Evolutionary conservation across 2,888 invertebrate genomes (phyloP), one percentile per base, ranked within the genome.

Genomic region (Drosophila nr. perissopoda): DNA sequence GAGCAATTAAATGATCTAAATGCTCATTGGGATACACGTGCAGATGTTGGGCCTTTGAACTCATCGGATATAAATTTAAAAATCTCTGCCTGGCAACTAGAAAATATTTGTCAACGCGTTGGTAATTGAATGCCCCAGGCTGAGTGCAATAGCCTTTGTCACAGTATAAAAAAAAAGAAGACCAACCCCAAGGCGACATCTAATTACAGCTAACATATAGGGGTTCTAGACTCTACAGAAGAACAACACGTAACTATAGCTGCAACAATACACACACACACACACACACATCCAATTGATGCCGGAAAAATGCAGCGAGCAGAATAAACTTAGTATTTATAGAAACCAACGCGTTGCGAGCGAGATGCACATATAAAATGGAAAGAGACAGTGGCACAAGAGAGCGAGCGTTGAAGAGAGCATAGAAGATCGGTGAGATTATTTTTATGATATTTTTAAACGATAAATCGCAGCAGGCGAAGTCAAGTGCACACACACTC

Each of bases 81-180:
- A 66, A 52, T 49, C 31, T 16, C 11, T 42, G 68, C 67, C 62
- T 72, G 57, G 69, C 69, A 73, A 74, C 73, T 33, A 66, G 54
- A 65, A 71, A 60, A 66, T 52, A 59, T 71, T 78, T 74, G 78
- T 84, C 85, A 75, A 85, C 85, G 85, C 87, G 85, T 86, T 86
- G 85, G 85, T 87, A 87, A 84, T 81, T 72, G 81, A 77, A 84
- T 75, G 85, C 76, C 71, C 38, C 67, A 49, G 60, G 48, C 66
- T 36, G 78, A 79, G 85, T 80, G 87, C 85, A 86, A 78, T 83
- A 87, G 87, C 85, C 85, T 86, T 81, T 79, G 82, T 83, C 83
- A 54, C 75, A 76, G 77, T 67, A 53, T 70, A 70, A 70, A 81
- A 82, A 85, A 81, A 82, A 85, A 81, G 77, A 72, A 82, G 83